Conservation (phyloP, 2,888 invertebrate species). For the Labia minor region DNA sequence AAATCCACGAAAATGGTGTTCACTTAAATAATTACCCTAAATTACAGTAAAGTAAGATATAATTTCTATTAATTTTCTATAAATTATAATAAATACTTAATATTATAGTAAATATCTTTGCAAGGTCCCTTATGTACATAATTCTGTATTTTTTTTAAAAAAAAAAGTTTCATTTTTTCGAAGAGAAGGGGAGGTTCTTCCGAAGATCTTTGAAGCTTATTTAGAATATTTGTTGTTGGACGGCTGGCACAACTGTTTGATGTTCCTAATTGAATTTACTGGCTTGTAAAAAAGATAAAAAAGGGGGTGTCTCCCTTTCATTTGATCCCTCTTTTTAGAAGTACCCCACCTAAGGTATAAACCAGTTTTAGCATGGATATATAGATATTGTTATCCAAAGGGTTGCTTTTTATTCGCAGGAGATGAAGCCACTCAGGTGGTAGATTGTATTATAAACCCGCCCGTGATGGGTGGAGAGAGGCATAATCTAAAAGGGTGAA, state of each 20-base stretch:
- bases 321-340: background rate
- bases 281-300: background rate
- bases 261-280: background rate
- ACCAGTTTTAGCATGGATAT: background rate
- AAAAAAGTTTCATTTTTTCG: no score
- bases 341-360: background rate
- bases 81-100: no score
- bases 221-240: background rate
- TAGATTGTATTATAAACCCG: background rate
- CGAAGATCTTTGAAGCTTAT: background rate
- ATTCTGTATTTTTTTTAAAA: no score
- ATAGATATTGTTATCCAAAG: background rate
- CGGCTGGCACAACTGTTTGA: background rate
- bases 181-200: no score
- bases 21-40: no score
- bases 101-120: no score
- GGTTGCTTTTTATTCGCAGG: background rate
- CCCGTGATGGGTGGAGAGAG: background rate
- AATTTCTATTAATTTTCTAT: no score
- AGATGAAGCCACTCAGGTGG: background rate
- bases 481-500: background rate
- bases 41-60: no score
- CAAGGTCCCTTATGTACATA: no score
- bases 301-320: background rate
- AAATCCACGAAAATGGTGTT: no score